A percentile compares a stretch with the other conserved stretches of the same genome.
Evolutionary conservation across 2,113 vertebrate genomes (phyloP).

Genomic region (Aythya baeri): DNA sequence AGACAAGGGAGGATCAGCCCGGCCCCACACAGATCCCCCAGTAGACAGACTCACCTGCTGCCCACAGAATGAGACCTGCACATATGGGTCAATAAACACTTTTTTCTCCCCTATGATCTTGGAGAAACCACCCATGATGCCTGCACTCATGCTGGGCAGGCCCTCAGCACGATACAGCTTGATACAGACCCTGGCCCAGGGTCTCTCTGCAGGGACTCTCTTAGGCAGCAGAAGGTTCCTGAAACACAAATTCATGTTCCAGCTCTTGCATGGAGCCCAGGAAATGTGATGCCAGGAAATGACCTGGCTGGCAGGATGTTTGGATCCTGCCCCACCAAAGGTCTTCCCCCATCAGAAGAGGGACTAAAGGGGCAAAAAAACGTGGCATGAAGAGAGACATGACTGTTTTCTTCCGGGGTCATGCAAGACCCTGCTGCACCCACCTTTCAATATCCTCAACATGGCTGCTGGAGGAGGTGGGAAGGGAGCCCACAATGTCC

Average conservation of each 20-base stretch:
- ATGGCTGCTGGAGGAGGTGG: slow-evolving; percentile 60
- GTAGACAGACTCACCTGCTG: slow-evolving; percentile 84
- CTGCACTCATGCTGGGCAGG: slow-evolving; percentile 86
- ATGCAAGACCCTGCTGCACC: background rate
- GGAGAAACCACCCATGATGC: slow-evolving; percentile 88
- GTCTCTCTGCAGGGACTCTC: slow-evolving; percentile 84
- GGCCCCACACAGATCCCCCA: background rate
- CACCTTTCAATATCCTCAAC: slow-evolving; percentile 91
- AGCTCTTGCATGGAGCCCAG: background rate
- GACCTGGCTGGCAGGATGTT: background rate
- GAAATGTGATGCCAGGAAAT: background rate
- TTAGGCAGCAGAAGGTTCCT: slow-evolving; percentile 93
- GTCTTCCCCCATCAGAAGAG: background rate
- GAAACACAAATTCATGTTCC: background rate
- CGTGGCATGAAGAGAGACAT: background rate
- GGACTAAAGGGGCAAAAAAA: background rate
- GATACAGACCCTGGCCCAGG: slow-evolving; percentile 89
- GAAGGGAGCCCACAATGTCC: slow-evolving; percentile 76
- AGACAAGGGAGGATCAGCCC: background rate
- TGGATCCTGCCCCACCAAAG: background rate
- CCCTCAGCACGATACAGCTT: slow-evolving; percentile 88
- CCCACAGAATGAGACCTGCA: slow-evolving; percentile 88
- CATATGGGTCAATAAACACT: slow-evolving; percentile 88
- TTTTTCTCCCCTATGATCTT: slow-evolving; percentile 86
- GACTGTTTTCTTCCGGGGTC: background rate